A percentile compares a stretch with the other conserved stretches of the same genome.
Evolutionary conservation across 2,797 vertebrate genomes (phyloP).

Genomic region (Uromys caudimaculatus): DNA sequence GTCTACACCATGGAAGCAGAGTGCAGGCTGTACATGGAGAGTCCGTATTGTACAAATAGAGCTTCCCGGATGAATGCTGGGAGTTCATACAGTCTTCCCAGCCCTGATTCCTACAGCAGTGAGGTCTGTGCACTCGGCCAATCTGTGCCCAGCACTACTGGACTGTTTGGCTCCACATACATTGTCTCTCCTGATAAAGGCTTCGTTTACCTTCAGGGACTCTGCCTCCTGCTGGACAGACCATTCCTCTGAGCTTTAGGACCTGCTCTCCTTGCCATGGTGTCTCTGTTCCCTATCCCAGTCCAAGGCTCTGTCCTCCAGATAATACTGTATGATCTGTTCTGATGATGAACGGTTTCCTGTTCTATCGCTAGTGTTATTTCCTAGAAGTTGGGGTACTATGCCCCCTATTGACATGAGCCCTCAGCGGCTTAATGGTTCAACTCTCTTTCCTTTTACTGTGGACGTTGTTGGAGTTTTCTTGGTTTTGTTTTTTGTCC

Average conservation of each 20-base stretch:
- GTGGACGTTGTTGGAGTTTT: neutral
- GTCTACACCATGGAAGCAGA: neutral
- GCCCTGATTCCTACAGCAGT: neutral
- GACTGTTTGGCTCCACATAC: fast-evolving
- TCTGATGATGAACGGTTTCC: neutral
- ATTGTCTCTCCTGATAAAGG: fast-evolving
- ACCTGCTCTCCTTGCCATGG: no score
- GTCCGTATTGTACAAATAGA: no score
- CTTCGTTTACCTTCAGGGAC: fast-evolving
- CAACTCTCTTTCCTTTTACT: neutral
- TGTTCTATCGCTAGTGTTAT: fast-evolving
- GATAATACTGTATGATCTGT: neutral
- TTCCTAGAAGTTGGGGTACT: fast-evolving
- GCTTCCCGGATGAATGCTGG: no score
- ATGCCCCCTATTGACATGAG: fast-evolving
- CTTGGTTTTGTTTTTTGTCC: neutral
- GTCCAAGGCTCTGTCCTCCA: no score
- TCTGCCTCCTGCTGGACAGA: neutral
- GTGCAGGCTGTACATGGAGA: neutral
- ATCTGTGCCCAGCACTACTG: fast-evolving
- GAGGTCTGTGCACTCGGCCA: fast-evolving
- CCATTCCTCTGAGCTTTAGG: fast-evolving
- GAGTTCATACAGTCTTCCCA: fast-evolving
- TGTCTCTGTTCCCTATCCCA: neutral
- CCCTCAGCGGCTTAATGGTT: fast-evolving